phyloP scores from a whole-genome alignment of 2,797 vertebrate species.

The Chelidonichthys spinosus region DNA sequence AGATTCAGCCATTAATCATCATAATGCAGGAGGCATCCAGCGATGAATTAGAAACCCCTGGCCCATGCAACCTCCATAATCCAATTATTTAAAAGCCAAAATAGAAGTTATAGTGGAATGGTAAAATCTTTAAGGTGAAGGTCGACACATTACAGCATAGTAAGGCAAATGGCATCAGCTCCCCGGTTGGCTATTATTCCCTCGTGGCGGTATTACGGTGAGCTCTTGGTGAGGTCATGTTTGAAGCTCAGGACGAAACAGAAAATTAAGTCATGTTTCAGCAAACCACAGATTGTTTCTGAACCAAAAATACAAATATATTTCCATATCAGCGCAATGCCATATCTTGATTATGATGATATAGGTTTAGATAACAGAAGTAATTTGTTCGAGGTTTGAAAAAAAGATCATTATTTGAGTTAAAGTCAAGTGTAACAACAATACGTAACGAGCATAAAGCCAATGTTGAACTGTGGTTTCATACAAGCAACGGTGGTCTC shows the following conservation, averaged over 20 bases:
- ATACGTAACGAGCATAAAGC: no score
- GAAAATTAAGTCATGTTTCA: slow-evolving; percentile 11
- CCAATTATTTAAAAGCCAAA: slow-evolving; percentile 72
- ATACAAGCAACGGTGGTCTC: no score
- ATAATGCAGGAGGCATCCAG: slow-evolving; percentile 74
- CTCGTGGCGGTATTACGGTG: background rate
- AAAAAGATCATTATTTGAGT: no score
- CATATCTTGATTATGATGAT: no score
- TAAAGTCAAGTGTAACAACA: no score
- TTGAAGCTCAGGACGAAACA: slow-evolving; percentile 5
- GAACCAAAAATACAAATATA: no score
- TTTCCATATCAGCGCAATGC: no score
- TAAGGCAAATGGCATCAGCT: slow-evolving; percentile 32
- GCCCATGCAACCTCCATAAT: slow-evolving; percentile 70
- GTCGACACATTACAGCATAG: slow-evolving; percentile 48
- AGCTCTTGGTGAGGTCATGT: slow-evolving; percentile 29
- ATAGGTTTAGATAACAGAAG: no score
- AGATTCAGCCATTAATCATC: slow-evolving; percentile 78
- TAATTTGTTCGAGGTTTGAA: no score
- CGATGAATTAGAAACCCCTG: slow-evolving; percentile 74
- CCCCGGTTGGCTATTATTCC: slow-evolving; percentile 34
- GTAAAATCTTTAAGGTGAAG: slow-evolving; percentile 67
- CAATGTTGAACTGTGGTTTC: no score
- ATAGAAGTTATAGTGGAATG: slow-evolving; percentile 46
- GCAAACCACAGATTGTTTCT: background rate